Base-by-base conservation (phyloP, 2,113 vertebrate genomes). In the Chinchilla lanigera region DNA sequence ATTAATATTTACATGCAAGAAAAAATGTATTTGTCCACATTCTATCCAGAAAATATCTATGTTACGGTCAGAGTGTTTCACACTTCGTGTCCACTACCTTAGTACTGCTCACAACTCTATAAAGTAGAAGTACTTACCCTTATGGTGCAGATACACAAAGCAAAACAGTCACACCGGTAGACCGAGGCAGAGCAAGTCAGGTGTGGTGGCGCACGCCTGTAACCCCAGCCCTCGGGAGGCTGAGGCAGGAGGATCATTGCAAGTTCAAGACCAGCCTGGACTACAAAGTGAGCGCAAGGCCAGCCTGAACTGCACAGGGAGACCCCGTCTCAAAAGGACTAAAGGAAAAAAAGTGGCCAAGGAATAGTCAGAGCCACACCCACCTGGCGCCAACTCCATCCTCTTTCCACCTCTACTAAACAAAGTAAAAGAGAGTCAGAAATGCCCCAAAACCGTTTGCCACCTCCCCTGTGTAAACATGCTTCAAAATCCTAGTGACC, bases 391-490 rank as follows among this genome's bases (percentile, higher is more conserved):
- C 17, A 82, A 44, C 16, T 22, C 52, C 22, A 44, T 5, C 30
- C 1, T 73, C 10, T 54, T 71, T 47, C 50, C 0, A 10, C 10
- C 33, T 84, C 44, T 54, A 50, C 20, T 56, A 10, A 85, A 41
- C 14, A 89, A 88, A 52, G 14, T 50, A 81, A 94, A 84, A 33
- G 13, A 85, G 92, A 91, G 83, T 67, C 50, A 86, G 30, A 95
- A 96, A 50, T 35, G 7, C 7, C 17, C 2, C 0, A 6, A 90
- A 91, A 81, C 63, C 63, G 82, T 35, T 65, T 67, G 6, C 1
- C 19, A 52, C 3, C 3, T 89, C 7, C 85, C 80, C 50, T 81
- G 7, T 96, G 17, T 63, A 96, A 60, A 88, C 35, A 63, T 85
- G 12, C 52, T 90, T 82, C 50, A 47, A 56, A 93, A 95, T 52